Evolutionary conservation across 2,888 invertebrate genomes (phyloP).

Genomic region (Sussaba pulchella): DNA sequence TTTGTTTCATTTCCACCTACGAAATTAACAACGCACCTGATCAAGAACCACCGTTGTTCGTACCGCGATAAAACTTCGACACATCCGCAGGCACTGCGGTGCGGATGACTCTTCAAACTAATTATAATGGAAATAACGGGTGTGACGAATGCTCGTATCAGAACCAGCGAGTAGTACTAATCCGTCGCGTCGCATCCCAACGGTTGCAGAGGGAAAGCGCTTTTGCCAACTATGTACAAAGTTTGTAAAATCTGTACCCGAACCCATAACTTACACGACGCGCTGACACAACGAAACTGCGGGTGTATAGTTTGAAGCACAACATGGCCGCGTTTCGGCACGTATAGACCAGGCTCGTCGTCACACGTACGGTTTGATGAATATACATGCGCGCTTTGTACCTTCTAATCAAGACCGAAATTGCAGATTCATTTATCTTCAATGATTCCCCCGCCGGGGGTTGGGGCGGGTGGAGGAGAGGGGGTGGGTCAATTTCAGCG

Average conservation of each 20-base stretch:
- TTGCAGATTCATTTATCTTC: constrained; percentile 76
- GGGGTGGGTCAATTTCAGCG: background rate
- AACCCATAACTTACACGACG: constrained; percentile 15
- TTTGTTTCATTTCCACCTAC: no score
- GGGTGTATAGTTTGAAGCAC: background rate
- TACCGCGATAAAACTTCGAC: no score
- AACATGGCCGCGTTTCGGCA: constrained; percentile 38
- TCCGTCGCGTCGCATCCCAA: background rate
- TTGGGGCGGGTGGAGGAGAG: background rate
- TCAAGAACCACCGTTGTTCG: no score
- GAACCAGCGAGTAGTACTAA: no score
- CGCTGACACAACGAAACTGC: background rate
- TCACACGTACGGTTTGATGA: constrained; percentile 60
- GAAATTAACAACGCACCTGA: no score
- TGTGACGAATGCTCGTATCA: background rate
- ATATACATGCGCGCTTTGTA: constrained; percentile 44
- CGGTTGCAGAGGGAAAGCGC: no score
- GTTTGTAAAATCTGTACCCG: background rate
- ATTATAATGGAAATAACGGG: background rate
- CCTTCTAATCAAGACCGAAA: constrained; percentile 77
- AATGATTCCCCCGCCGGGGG: constrained; percentile 65
- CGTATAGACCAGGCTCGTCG: constrained; percentile 25
- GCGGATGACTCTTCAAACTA: background rate
- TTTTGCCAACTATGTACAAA: background rate
- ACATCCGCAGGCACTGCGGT: background rate